These are phyloP conservation scores for Pteropus rufus DNA, from an alignment of 2,797 vertebrate genomes.

Conservation along the genomic window DNA sequence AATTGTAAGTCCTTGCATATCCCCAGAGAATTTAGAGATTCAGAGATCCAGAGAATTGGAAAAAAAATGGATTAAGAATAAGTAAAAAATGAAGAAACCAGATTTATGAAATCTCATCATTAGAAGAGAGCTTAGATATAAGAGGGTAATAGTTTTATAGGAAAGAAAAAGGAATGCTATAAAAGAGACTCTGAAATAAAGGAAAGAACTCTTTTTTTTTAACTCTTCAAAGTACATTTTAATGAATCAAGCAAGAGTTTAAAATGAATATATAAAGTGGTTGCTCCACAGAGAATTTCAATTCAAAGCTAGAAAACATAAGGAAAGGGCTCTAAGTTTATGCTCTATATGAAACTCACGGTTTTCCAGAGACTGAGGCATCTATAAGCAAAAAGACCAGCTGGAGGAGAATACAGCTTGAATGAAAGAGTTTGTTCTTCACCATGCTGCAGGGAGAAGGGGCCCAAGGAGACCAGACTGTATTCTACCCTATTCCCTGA, in stretches of 20 bases:
- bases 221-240: constrained; percentile 44
- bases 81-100: background rate
- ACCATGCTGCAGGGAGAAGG: constrained; percentile 55
- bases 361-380: constrained; percentile 3
- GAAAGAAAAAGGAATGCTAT: background rate
- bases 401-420: background rate
- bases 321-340: background rate
- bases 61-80: background rate
- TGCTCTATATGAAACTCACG: constrained; percentile 55
- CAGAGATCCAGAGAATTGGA: background rate
- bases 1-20: background rate
- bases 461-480: background rate
- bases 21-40: background rate
- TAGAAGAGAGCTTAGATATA: background rate
- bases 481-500: background rate
- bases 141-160: background rate
- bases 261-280: background rate
- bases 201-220: background rate
- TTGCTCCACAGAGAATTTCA: background rate
- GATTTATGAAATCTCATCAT: background rate
- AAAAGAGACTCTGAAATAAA: background rate
- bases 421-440: background rate
- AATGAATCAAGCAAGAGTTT: constrained; percentile 31
- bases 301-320: background rate
- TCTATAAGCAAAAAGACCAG: constrained; percentile 36